These are phyloP conservation scores for Platynereis dumerilii DNA, from an alignment of 2,888 invertebrate species.

Conservation along the genomic window DNA sequence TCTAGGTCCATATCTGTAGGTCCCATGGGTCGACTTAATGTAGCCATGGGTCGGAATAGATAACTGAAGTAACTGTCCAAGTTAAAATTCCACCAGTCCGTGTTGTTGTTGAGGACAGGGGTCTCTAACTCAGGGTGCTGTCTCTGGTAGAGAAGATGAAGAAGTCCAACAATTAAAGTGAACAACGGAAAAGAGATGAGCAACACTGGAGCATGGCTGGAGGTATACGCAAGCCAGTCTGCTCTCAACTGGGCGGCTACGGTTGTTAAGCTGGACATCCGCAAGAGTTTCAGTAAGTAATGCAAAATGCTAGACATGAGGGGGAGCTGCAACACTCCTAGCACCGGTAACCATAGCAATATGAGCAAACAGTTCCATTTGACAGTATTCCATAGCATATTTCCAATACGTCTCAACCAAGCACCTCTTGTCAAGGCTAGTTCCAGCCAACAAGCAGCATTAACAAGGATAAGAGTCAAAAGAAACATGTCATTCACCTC, in stretches of 20 bases:
- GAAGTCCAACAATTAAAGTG: slow-evolving; percentile 37
- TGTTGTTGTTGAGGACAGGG: slow-evolving; percentile 17
- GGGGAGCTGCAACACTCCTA: slow-evolving; percentile 63
- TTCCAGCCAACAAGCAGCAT: slow-evolving; percentile 64
- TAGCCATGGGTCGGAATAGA: slow-evolving; percentile 56
- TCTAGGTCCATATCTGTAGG: slow-evolving; percentile 57
- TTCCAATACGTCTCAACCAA: slow-evolving; percentile 55
- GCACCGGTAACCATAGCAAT: slow-evolving; percentile 64
- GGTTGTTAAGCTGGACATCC: slow-evolving; percentile 56
- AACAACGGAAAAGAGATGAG: slow-evolving; percentile 52
- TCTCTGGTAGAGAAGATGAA: slow-evolving; percentile 25
- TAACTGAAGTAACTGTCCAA: slow-evolving; percentile 54
- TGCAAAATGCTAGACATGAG: slow-evolving; percentile 57
- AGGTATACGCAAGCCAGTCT: slow-evolving; percentile 48
- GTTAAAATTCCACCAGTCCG: slow-evolving; percentile 63
- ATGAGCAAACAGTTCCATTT: slow-evolving; percentile 65
- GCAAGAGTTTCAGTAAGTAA: slow-evolving; percentile 51
- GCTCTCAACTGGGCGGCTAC: slow-evolving; percentile 48
- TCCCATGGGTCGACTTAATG: slow-evolving; percentile 44
- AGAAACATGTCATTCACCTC: slow-evolving; percentile 68
- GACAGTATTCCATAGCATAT: slow-evolving; percentile 62
- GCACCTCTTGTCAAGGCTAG: slow-evolving; percentile 61
- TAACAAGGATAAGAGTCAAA: slow-evolving; percentile 63
- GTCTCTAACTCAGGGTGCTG: not conserved
- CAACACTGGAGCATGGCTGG: slow-evolving; percentile 37